Percentiles rank a stretch among this genome's conserved stretches.
These are phyloP conservation scores for Catamblyrhynchus diadema DNA, from an alignment of 2,797 vertebrate genomes.

Conservation along the genomic window DNA sequence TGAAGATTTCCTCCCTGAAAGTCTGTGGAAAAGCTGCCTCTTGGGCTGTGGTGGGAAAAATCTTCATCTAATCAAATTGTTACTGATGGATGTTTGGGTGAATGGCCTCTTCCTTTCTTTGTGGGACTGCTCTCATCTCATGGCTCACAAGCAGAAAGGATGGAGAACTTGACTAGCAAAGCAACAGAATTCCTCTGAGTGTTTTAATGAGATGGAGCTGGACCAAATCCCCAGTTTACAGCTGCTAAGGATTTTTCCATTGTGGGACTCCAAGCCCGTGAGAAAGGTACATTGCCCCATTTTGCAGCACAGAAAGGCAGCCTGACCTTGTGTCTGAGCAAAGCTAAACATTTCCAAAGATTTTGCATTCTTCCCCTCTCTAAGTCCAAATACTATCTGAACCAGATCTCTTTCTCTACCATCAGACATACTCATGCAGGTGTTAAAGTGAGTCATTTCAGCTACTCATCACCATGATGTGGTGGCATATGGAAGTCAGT, in stretches of 20 bases:
- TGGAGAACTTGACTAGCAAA: neutral
- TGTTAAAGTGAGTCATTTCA: neutral
- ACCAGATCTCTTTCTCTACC: neutral
- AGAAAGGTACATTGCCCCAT: neutral
- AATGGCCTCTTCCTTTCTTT: slow-evolving; percentile 11
- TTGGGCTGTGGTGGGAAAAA: neutral
- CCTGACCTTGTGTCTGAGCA: neutral
- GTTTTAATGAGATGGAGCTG: slow-evolving; percentile 13
- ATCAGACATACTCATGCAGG: neutral
- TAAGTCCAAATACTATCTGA: neutral
- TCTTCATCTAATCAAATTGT: neutral
- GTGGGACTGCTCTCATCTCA: neutral
- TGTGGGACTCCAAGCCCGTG: neutral
- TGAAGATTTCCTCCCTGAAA: neutral
- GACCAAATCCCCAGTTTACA: neutral
- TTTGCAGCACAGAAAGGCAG: neutral
- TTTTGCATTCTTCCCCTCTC: neutral
- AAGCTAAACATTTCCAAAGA: neutral
- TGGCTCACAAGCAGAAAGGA: neutral
- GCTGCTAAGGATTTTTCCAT: slow-evolving; percentile 30
- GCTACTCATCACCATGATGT: neutral
- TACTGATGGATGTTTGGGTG: slow-evolving; percentile 22
- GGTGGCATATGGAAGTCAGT: neutral
- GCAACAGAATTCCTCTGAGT: neutral
- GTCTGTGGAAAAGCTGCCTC: neutral